A percentile compares a stretch with the other conserved stretches of the same genome.
These are phyloP conservation scores for Osmoderma eremita DNA, from an alignment of 2,888 invertebrate genomes.

Conservation along the genomic window DNA sequence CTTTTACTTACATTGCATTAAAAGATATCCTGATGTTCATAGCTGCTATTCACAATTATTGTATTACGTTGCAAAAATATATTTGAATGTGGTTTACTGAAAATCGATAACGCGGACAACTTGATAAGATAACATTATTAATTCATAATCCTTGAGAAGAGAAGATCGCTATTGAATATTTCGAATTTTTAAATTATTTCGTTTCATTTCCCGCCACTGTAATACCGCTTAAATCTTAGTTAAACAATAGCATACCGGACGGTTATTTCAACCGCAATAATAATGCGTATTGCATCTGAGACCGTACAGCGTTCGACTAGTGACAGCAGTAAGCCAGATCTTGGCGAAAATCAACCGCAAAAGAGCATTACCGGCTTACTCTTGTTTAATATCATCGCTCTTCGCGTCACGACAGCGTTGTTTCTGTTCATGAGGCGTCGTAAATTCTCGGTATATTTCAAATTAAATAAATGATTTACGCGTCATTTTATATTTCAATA, in stretches of 20 bases:
- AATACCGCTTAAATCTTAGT: not conserved
- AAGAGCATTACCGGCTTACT: slow-evolving; percentile 28
- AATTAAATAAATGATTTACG: not conserved
- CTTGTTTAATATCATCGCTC: not conserved
- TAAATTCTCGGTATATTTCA: not conserved
- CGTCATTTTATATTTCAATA: slow-evolving; percentile 11
- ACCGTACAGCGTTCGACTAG: slow-evolving; percentile 15
- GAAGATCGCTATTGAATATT: slow-evolving; percentile 1
- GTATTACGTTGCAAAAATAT: not conserved
- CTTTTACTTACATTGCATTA: not conserved
- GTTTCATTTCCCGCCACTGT: not conserved
- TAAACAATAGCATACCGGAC: not conserved
- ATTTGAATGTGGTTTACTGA: slow-evolving; percentile 12
- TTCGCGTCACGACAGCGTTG: not conserved
- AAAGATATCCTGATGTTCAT: not conserved
- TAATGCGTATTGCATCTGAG: slow-evolving; percentile 7
- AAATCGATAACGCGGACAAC: slow-evolving; percentile 27
- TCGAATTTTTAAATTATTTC: no score
- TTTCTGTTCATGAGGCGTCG: not conserved
- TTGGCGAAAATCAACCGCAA: slow-evolving; percentile 29
- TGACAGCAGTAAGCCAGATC: slow-evolving; percentile 13
- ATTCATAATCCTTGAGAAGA: slow-evolving; percentile 15
- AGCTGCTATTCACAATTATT: slow-evolving; percentile 3
- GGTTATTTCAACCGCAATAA: not conserved
- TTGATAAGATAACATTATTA: slow-evolving; percentile 39